Base-by-base conservation (phyloP, 2,797 vertebrate species). In the Sebastes ruberrimus region DNA sequence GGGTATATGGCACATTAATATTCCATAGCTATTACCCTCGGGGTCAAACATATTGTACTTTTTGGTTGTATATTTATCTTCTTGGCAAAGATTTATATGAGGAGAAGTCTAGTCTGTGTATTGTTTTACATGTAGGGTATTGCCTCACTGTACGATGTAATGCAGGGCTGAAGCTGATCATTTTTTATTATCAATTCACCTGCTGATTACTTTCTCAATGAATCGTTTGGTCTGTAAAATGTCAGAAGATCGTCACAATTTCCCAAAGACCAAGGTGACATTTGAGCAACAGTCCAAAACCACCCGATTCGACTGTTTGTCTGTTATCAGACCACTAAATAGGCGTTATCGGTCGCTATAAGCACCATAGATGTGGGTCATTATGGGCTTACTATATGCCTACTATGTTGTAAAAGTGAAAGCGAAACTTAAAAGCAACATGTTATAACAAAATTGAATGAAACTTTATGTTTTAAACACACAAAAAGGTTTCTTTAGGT, bases 61-160 rank as follows among this genome's bases (percentile, higher is more conserved):
- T 85, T 85, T 85, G 35, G 59, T 78, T 78, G 52, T 78, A 22
- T 73, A 89, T 91, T 88, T 82, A 72, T 89, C 79, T 79, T 85
- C 66, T 68, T 78, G 75, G 53, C 68, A 80, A 70, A 63, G 56
- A 78, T 59, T 66, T 72, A 77, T 84, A 33, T 1, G n/a, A 23
- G 59, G 55, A 78, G 46, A 46, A 81, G 60, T 80, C 22, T 25
- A 71, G 65, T 75, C 4, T 71, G 4, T 64, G n/a, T 57, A 8
- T 57, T 66, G n/a, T 67, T 63, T 80, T 67, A 35, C 33, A 25
- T 35, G 52, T 30, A 14, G 8, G 0, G 5, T 56, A 64, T 64
- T 71, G 6, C 13, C 10, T 46, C 14, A 71, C 14, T 81, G 35
- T 32, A 49, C 10, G 1, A 49, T 23, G 10, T n/a, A 28, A 60